phyloP scores from a whole-genome alignment of 1,140 invertebrate species.

The Gonioctena quinquepunctata region DNA sequence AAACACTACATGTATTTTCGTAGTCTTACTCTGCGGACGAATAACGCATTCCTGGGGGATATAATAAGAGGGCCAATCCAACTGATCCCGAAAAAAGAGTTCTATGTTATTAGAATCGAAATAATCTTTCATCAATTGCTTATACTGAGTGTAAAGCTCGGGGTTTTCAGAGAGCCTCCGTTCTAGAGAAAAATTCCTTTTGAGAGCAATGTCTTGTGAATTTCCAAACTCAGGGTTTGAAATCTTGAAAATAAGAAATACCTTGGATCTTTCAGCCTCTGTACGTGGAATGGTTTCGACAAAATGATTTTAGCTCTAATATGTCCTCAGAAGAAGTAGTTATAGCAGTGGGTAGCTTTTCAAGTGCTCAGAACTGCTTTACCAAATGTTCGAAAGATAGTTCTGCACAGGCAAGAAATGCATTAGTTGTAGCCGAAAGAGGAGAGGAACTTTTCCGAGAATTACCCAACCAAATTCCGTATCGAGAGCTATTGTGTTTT shows the following conservation, averaged over 20 bases:
- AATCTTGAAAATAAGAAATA: background rate
- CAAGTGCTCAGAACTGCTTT: background rate
- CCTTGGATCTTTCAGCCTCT: slow-evolving; percentile 28
- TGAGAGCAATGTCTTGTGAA: background rate
- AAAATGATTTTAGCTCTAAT: background rate
- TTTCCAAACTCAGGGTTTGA: background rate
- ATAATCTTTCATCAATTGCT: background rate
- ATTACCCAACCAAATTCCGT: background rate
- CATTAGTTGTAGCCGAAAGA: background rate
- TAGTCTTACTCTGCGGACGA: background rate
- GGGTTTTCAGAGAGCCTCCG: background rate
- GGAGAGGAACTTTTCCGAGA: background rate
- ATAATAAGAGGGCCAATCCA: background rate
- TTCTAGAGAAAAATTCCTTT: background rate
- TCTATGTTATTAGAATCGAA: background rate
- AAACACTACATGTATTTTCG: background rate
- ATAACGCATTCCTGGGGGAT: background rate
- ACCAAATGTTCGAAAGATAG: background rate
- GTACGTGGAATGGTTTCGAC: background rate
- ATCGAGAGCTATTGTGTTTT: background rate
- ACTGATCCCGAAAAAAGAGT: background rate
- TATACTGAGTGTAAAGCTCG: background rate
- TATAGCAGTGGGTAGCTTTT: background rate
- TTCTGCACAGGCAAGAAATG: background rate
- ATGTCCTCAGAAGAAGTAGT: background rate